Evolutionary conservation across 2,888 invertebrate genomes (phyloP), one percentile per base, ranked within the genome.

Genomic region (Tethea ocularis): DNA sequence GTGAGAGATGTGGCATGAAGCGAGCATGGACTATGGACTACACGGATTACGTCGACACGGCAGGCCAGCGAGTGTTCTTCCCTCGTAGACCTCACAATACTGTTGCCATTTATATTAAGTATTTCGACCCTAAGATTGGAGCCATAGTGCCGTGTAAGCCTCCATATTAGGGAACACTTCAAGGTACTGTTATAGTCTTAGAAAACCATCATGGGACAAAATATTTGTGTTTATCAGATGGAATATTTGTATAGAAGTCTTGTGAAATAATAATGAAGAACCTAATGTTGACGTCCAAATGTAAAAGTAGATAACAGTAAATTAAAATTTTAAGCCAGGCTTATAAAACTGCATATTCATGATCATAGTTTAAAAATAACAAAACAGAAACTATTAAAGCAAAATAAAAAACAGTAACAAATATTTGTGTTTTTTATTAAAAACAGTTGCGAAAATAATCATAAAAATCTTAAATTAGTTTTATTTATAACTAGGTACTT

Each of bases 11-110:
- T 56, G 90, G 89, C 15, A 93, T 95, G 94, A 84, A 88, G 62
- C 71, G 80, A 10, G 87, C 84, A 1, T 93, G 92, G 83, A 83
- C 90, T 29, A 91, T 94, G 82, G 83, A 93, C 1, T 95, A 94
- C 66, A 79, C 86, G 0, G 89, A 94, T 0, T 94, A 93, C 63
- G 79, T 94, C 0, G 93, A 93, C 61, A 78, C 81, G 15, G 77
- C 87, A 24, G 88, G 93, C 0, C 84, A 88, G 61, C 87, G 89
- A 0, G 87, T 94, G 20, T 93, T 94, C 77, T 91, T 85, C 64
- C 93, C 94, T 0, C 83, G 93, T 0, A 73, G 87, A 1, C 94
- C 94, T 0, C 94, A 94, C 61, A 78, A 77, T 11, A 75, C 80
- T 0, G 90, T 91, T n/a, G 51, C 82, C 56, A 67, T 94, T 5